These are phyloP conservation scores for Elgaria multicarinata DNA, from an alignment of 2,113 vertebrate species.

Conservation along the genomic window DNA sequence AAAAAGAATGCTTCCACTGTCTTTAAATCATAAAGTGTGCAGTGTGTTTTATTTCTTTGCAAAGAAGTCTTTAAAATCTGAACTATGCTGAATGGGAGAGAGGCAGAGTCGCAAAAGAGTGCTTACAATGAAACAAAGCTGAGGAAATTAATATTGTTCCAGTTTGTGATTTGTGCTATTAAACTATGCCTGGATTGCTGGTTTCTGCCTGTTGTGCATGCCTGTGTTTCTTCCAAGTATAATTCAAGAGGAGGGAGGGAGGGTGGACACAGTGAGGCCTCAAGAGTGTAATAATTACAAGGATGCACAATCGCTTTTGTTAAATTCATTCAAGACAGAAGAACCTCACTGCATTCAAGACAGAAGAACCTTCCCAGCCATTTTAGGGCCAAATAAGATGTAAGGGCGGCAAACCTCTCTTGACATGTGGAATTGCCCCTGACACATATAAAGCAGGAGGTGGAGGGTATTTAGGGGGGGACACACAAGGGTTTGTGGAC, in stretches of 20 bases:
- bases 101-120: slow-evolving; percentile 19
- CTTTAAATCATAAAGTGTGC: slow-evolving; percentile 25
- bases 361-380: fast-evolving
- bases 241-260: background rate
- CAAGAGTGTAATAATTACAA: background rate
- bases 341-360: background rate
- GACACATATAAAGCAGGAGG: background rate
- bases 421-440: background rate
- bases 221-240: background rate
- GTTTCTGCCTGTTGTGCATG: background rate
- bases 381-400: background rate
- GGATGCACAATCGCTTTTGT: background rate
- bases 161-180: slow-evolving; percentile 26
- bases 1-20: slow-evolving; percentile 37
- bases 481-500: too few relatives aligned
- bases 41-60: slow-evolving; percentile 4
- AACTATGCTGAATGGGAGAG: background rate
- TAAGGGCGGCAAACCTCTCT: background rate
- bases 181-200: slow-evolving; percentile 28
- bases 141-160: background rate
- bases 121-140: background rate
- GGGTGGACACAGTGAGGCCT: background rate
- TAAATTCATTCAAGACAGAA: background rate
- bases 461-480: background rate
- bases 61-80: slow-evolving; percentile 14